Evolutionary conservation across 1,140 invertebrate genomes (phyloP).

Genomic region (Melipona quadrifasciata): DNA sequence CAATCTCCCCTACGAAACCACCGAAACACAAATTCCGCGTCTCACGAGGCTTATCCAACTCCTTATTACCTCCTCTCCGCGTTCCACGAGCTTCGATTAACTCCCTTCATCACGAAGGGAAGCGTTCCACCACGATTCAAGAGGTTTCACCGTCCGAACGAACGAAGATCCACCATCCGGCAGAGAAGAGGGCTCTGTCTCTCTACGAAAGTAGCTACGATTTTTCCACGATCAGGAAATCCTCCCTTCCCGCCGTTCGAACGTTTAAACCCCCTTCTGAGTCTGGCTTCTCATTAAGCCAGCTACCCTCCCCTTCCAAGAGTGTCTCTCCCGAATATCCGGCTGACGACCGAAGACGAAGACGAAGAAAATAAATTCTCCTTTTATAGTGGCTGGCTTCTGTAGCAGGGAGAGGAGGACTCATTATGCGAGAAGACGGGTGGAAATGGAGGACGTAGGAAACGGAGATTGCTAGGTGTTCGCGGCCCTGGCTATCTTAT

Average conservation of each 20-base stretch:
- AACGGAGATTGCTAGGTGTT: constrained; percentile 62
- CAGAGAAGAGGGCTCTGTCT: too few species aligned
- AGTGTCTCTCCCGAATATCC: constrained; percentile 7
- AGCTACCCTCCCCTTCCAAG: not conserved
- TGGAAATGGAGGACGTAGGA: constrained; percentile 65
- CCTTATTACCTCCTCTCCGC: not conserved
- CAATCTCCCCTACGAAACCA: not conserved
- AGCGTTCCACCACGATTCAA: not conserved
- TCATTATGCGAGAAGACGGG: constrained; percentile 66
- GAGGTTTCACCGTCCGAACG: not conserved
- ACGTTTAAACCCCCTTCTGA: constrained; percentile 14
- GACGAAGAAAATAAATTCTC: constrained; percentile 62
- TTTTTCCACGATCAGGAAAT: constrained; percentile 27
- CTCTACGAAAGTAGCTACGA: not conserved
- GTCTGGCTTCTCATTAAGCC: constrained; percentile 40
- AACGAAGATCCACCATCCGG: too few species aligned
- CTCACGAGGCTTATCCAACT: not conserved
- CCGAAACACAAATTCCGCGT: not conserved
- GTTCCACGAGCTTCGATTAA: constrained; percentile 12
- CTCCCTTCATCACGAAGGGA: not conserved
- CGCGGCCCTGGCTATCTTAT: constrained; percentile 50
- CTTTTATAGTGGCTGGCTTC: constrained; percentile 24
- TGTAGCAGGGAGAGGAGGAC: constrained; percentile 59
- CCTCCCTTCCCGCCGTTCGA: not conserved
- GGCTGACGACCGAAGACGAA: constrained; percentile 67